phyloP scores from a whole-genome alignment of 1,140 invertebrate genomes.

The Subanguina moxae region DNA sequence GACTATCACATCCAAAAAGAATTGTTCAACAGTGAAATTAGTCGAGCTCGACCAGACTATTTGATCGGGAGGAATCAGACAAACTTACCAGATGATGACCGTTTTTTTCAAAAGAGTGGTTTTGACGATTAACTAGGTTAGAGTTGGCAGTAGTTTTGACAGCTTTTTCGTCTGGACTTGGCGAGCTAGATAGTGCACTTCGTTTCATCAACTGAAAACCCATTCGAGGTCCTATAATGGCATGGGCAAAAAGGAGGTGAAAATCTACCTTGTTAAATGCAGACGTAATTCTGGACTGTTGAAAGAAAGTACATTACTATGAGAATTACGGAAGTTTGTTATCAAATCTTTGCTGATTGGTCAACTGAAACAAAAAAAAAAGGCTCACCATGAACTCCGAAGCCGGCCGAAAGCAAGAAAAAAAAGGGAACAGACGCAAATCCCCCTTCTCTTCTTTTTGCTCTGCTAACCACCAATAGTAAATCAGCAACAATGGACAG shows the following conservation, averaged over 20 bases:
- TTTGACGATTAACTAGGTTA: not conserved
- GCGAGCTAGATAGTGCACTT: not conserved
- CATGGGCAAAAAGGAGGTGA: too few species aligned
- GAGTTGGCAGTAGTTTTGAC: not conserved
- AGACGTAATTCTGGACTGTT: conserved; percentile 6
- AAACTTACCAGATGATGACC: conserved; percentile 1
- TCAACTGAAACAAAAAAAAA: not conserved
- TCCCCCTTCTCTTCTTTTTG: too few species aligned
- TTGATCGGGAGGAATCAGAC: too few species aligned
- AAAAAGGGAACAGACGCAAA: too few species aligned
- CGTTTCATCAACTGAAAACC: not conserved
- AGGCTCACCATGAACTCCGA: not conserved
- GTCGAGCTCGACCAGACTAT: too few species aligned
- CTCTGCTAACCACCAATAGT: too few species aligned
- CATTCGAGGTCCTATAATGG: too few species aligned
- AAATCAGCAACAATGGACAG: too few species aligned
- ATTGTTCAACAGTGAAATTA: too few species aligned
- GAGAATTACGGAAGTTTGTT: not conserved
- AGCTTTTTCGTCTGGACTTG: not conserved
- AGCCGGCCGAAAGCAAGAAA: too few species aligned
- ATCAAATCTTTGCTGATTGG: not conserved
- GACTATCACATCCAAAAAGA: too few species aligned
- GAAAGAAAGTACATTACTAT: not conserved
- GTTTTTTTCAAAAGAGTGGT: conserved; percentile 1
- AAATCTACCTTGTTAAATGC: not conserved